Conservation (phyloP, 2,888 invertebrate genomes). For the Rhabditoides inermis region DNA sequence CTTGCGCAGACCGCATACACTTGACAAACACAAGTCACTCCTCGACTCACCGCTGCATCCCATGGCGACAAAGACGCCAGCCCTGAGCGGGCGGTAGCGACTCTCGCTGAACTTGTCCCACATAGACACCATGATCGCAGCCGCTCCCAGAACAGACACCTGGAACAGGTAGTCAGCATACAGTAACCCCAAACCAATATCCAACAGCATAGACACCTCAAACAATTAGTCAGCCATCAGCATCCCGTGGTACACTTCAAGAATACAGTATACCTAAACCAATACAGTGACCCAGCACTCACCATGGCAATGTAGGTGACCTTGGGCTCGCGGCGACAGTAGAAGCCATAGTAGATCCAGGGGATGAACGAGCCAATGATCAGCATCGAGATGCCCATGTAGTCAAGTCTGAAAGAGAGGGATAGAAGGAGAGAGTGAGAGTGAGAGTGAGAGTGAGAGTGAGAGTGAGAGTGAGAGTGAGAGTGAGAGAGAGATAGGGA, state of each 20-base stretch:
- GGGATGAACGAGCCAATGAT: constrained; percentile 99
- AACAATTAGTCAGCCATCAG: background rate
- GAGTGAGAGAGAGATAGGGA: constrained; percentile 60
- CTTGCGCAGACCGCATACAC: too few species aligned
- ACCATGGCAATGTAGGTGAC: constrained; percentile 76
- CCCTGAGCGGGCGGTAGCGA: constrained; percentile 77
- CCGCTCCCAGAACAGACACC: constrained; percentile 26
- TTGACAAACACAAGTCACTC: too few species aligned
- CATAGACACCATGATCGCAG: constrained; percentile 76
- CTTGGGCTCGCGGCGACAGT: constrained; percentile 62
- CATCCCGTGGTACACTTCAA: background rate
- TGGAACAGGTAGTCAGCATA: constrained; percentile 5
- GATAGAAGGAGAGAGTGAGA: background rate
- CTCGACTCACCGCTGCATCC: constrained; percentile 37
- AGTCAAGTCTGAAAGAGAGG: constrained; percentile 68
- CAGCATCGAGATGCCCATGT: constrained; percentile 92
- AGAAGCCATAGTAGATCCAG: constrained; percentile 98
- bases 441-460: constrained; percentile 56
- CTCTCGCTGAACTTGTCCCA: constrained; percentile 97
- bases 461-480: constrained; percentile 53
- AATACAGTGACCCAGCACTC: constrained; percentile 59
- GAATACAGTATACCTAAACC: background rate
- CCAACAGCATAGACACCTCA: background rate
- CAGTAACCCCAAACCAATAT: background rate
- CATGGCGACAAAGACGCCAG: constrained; percentile 79